A percentile compares a stretch with the other conserved stretches of the same genome.
Evolutionary conservation across 2,888 invertebrate genomes (phyloP).

Genomic region (Drosophila leonis): DNA sequence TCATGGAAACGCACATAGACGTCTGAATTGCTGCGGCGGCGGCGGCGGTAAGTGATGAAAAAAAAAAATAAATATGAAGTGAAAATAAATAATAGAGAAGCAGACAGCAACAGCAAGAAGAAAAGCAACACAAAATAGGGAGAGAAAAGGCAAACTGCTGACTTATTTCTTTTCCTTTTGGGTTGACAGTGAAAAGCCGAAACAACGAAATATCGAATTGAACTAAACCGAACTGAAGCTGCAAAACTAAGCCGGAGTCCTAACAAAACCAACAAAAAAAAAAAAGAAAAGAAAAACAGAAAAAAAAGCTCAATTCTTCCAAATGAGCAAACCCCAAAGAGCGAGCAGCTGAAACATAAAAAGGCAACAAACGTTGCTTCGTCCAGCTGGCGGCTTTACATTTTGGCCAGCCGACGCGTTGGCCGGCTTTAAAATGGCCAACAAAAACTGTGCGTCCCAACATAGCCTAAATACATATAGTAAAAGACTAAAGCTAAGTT

Average conservation of each 20-base stretch:
- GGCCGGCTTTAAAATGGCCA: conserved; percentile 37
- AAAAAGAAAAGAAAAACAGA: not conserved
- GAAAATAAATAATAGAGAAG: conserved; percentile 53
- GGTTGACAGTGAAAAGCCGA: conserved; percentile 8
- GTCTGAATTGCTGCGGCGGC: conserved; percentile 51
- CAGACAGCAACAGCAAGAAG: not conserved
- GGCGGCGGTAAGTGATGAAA: conserved; percentile 45
- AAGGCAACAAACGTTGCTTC: conserved; percentile 37
- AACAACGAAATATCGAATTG: conserved; percentile 9
- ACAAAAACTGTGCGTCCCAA: conserved; percentile 24
- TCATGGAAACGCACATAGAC: conserved; percentile 56
- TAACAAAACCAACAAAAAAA: conserved; percentile 14
- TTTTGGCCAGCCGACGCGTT: conserved; percentile 28
- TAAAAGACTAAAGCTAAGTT: conserved; percentile 61
- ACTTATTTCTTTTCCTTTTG: conserved; percentile 3
- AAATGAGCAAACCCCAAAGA: conserved; percentile 63
- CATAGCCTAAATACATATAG: conserved; percentile 56
- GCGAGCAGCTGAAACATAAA: conserved; percentile 29
- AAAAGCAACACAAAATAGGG: conserved; percentile 1
- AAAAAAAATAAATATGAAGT: conserved; percentile 42
- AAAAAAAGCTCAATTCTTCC: conserved; percentile 62
- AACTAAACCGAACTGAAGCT: conserved; percentile 27
- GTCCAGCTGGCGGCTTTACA: conserved; percentile 27
- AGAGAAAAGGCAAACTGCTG: conserved; percentile 19
- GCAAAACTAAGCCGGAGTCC: conserved; percentile 23